Percentiles rank a stretch among this genome's conserved stretches.
These are phyloP conservation scores for Acestrorhynchus altus DNA, from an alignment of 2,797 vertebrate genomes.

Conservation along the genomic window DNA sequence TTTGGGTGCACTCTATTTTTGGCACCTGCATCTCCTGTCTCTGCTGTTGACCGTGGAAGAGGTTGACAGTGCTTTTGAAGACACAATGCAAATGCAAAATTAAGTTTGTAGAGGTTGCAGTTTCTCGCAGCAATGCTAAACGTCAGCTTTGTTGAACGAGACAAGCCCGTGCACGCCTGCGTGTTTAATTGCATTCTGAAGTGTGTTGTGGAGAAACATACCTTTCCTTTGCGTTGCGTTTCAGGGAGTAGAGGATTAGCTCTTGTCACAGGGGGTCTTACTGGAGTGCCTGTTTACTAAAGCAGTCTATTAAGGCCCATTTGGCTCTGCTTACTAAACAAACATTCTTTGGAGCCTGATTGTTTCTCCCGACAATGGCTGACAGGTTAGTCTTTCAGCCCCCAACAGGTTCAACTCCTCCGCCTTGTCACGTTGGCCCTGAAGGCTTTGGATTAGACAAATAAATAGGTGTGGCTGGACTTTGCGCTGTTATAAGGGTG, in stretches of 20 bases:
- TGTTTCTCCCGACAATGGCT: slow-evolving; percentile 32
- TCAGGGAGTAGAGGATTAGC: slow-evolving; percentile 19
- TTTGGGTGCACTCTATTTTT: slow-evolving; percentile 2
- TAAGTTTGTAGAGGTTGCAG: slow-evolving; percentile 10
- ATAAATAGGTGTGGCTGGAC: background rate
- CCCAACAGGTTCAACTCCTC: slow-evolving; percentile 5
- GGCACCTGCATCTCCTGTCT: background rate
- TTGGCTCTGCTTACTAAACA: slow-evolving; percentile 44
- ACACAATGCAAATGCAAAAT: slow-evolving; percentile 1
- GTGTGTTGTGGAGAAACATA: slow-evolving; percentile 21
- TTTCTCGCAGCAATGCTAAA: background rate
- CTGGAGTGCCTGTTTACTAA: slow-evolving; percentile 36
- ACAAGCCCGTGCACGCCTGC: slow-evolving; percentile 33
- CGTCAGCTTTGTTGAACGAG: slow-evolving; percentile 19
- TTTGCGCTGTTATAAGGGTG: background rate
- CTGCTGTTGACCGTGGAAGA: background rate
- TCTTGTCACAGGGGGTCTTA: slow-evolving; percentile 9
- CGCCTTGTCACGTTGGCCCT: slow-evolving; percentile 19
- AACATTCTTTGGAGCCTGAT: slow-evolving; percentile 20
- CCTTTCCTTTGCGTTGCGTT: slow-evolving; percentile 7
- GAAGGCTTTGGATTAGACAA: slow-evolving; percentile 27
- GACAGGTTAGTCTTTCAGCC: slow-evolving; percentile 21
- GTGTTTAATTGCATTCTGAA: slow-evolving; percentile 1
- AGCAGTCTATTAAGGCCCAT: slow-evolving; percentile 26
- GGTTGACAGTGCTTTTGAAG: slow-evolving; percentile 2